These are phyloP conservation scores for Himalopsyche tibetana DNA, from an alignment of 2,888 invertebrate species.

Conservation along the genomic window DNA sequence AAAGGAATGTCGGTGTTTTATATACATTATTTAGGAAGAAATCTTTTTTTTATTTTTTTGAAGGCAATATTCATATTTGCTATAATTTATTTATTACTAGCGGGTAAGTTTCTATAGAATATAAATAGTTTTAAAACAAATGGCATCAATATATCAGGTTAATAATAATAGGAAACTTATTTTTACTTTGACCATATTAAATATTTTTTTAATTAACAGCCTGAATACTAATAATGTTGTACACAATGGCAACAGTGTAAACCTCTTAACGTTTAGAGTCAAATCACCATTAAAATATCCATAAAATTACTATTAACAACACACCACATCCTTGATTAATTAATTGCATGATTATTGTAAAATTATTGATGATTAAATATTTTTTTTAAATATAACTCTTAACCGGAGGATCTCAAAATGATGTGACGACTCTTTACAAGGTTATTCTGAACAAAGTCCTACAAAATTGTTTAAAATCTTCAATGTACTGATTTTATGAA, in stretches of 20 bases:
- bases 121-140: slow-evolving; percentile 34
- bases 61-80: not conserved
- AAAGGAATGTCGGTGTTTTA: too few species aligned
- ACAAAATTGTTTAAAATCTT: not conserved
- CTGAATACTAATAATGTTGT: slow-evolving; percentile 30
- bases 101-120: slow-evolving; percentile 26
- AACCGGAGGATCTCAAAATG: too few species aligned
- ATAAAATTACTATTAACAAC: too few species aligned
- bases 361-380: too few species aligned
- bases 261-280: not conserved
- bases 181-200: slow-evolving; percentile 17
- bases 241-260: slow-evolving; percentile 6
- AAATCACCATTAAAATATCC: too few species aligned
- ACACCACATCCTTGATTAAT: too few species aligned
- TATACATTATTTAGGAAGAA: too few species aligned
- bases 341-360: too few species aligned
- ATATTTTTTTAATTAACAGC: slow-evolving; percentile 1
- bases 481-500: too few species aligned
- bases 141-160: slow-evolving; percentile 34
- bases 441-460: slow-evolving; percentile 3
- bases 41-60: too few species aligned
- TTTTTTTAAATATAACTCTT: too few species aligned
- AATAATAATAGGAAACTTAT: slow-evolving; percentile 34
- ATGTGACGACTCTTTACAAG: not conserved
- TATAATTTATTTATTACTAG: slow-evolving; percentile 9